A percentile compares a stretch with the other conserved stretches of the same genome.
Evolutionary conservation across 37 sponge, comb jelly and placozoan genomes (phyloP).

Genomic region (Ephydatia muelleri): DNA sequence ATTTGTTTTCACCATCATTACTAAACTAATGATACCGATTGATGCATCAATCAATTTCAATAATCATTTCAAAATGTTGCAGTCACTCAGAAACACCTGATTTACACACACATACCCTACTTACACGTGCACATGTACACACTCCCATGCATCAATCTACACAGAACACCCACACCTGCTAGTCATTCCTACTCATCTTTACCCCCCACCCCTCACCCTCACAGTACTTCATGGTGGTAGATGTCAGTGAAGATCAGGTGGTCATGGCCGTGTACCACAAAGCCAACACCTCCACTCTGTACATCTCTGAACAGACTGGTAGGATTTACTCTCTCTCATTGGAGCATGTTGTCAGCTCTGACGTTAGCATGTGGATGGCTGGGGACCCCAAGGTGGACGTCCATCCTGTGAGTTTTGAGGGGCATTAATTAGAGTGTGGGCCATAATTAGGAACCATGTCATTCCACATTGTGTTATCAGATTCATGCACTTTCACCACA

Average conservation of each 20-base stretch:
- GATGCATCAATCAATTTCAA: too few relatives aligned
- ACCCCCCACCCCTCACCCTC: not conserved
- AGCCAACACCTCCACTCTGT: constrained; percentile 74
- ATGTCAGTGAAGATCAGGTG: constrained; percentile 86
- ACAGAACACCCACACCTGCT: constrained; percentile 35
- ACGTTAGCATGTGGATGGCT: constrained; percentile 45
- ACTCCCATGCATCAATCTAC: constrained; percentile 26
- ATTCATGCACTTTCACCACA: too few relatives aligned
- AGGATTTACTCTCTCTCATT: constrained; percentile 73
- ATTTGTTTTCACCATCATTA: too few relatives aligned
- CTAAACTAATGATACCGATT: too few relatives aligned
- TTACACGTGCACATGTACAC: constrained; percentile 11
- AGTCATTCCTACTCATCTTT: not conserved
- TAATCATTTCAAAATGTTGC: too few relatives aligned
- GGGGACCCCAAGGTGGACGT: constrained; percentile 60
- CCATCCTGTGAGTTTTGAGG: constrained; percentile 36
- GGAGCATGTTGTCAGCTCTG: constrained; percentile 51
- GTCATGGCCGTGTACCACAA: constrained; percentile 86
- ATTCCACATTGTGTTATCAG: too few relatives aligned
- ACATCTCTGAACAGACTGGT: constrained; percentile 80
- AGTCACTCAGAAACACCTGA: too few relatives aligned
- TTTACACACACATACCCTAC: not conserved
- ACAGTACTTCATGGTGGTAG: constrained; percentile 83
- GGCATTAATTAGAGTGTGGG: not conserved
- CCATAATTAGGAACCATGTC: not conserved